phyloP scores from a whole-genome alignment of 2,113 vertebrate species.

The Stegastes partitus region DNA sequence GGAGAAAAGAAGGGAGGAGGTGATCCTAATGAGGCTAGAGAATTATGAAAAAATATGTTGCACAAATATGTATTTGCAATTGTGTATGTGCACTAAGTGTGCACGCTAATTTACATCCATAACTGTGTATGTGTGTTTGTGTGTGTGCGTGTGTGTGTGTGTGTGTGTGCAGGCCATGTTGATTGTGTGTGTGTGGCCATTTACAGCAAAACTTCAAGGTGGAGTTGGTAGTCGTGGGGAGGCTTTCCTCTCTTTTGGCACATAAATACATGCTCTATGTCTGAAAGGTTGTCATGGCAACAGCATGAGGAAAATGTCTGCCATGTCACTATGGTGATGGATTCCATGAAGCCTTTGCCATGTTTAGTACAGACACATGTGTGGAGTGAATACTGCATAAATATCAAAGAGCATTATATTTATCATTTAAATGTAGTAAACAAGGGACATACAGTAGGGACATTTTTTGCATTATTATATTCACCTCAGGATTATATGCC shows the following conservation, averaged over 20 bases:
- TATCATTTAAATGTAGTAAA: neutral
- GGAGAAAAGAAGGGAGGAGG: slow-evolving; percentile 43
- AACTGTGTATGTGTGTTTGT: neutral
- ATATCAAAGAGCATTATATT: neutral
- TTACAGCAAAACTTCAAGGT: slow-evolving; percentile 7
- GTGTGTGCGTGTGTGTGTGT: neutral
- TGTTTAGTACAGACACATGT: slow-evolving; percentile 42
- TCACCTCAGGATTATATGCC: neutral
- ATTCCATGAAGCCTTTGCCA: slow-evolving; percentile 44
- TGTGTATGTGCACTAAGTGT: neutral
- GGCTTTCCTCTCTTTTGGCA: slow-evolving; percentile 33
- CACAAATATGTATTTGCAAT: slow-evolving; percentile 10
- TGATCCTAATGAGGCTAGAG: slow-evolving; percentile 68
- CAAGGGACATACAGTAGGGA: neutral
- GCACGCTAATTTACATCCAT: neutral
- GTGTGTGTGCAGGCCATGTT: neutral
- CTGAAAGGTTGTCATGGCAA: slow-evolving; percentile 74
- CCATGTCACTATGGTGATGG: slow-evolving; percentile 76
- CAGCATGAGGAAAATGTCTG: slow-evolving; percentile 49
- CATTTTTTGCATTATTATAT: neutral
- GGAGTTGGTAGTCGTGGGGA: slow-evolving; percentile 3
- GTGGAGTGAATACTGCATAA: slow-evolving; percentile 18
- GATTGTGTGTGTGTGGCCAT: neutral
- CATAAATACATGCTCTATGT: slow-evolving; percentile 55
- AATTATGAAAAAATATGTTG: slow-evolving; percentile 33